Percentiles rank a stretch among this genome's conserved stretches.
Conservation (phyloP, 2,797 vertebrate species). For the Chloroceryle inda region DNA sequence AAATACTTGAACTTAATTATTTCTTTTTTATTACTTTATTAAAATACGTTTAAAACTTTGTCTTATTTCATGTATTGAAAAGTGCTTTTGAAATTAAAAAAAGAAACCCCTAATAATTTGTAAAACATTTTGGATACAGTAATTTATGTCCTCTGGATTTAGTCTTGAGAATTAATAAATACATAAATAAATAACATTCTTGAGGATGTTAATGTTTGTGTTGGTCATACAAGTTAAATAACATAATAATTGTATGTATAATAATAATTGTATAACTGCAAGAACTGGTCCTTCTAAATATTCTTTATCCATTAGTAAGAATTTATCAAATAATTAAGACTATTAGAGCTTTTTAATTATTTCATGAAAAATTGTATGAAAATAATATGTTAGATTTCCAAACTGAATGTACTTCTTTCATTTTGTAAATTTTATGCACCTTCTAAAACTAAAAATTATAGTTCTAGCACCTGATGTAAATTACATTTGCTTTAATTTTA, state of each 20-base stretch:
- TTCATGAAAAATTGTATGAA: not conserved
- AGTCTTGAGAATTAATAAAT: not conserved
- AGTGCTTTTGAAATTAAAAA: not conserved
- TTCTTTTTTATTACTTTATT: not conserved
- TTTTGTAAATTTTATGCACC: not conserved
- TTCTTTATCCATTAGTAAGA: not conserved
- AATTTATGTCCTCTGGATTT: not conserved
- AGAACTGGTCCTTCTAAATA: not conserved
- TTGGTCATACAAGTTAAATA: not conserved
- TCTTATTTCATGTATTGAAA: not conserved
- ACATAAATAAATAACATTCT: no score
- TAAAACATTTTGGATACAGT: not conserved
- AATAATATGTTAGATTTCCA: not conserved
- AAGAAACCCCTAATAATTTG: not conserved
- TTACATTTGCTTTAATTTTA: not conserved
- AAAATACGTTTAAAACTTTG: not conserved
- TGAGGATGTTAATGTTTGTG: not conserved
- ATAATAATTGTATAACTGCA: not conserved
- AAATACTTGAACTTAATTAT: not conserved
- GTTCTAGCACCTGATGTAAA: not conserved
- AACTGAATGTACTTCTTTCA: not conserved
- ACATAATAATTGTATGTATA: no score
- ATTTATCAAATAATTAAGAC: not conserved
- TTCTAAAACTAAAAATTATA: not conserved
- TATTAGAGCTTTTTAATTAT: not conserved